phyloP scores from a whole-genome alignment of 2,888 invertebrate genomes.

The Troides oblongomaculatus region DNA sequence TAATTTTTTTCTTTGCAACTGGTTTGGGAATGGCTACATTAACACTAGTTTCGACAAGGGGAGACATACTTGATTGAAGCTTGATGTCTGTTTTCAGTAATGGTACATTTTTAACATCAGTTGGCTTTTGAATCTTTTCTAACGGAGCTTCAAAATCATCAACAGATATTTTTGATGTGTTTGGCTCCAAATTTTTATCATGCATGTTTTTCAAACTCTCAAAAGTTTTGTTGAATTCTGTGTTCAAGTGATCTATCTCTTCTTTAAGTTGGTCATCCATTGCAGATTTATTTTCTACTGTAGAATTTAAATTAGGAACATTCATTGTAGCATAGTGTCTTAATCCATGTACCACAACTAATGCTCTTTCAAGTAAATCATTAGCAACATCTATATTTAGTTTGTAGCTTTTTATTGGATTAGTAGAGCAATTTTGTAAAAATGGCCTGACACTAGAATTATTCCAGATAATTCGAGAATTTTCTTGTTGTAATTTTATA shows the following conservation, averaged over 20 bases:
- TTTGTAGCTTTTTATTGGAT: conserved; percentile 50
- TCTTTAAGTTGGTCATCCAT: conserved; percentile 60
- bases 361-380: conserved; percentile 81
- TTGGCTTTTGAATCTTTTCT: conserved; percentile 38
- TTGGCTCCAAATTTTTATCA: conserved; percentile 30
- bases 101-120: conserved; percentile 29
- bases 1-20: conserved; percentile 66
- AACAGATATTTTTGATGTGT: conserved; percentile 21
- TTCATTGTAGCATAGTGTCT: conserved; percentile 77
- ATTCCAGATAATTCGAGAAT: conserved; percentile 81
- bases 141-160: conserved; percentile 35
- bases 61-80: not conserved
- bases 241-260: conserved; percentile 69
- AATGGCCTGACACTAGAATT: conserved; percentile 84
- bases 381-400: conserved; percentile 51
- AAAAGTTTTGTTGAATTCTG: conserved; percentile 69
- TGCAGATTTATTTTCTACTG: conserved; percentile 40
- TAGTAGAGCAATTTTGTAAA: conserved; percentile 57
- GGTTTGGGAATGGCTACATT: conserved; percentile 49
- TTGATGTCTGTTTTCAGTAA: conserved; percentile 12
- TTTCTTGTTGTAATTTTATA: conserved; percentile 82
- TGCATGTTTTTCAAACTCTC: conserved; percentile 57
- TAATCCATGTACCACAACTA: conserved; percentile 86
- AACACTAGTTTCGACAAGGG: conserved; percentile 7
- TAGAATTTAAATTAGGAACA: conserved; percentile 52